Evolutionary conservation across 2,113 vertebrate species (phyloP).

Genomic region (Megalops atlanticus): DNA sequence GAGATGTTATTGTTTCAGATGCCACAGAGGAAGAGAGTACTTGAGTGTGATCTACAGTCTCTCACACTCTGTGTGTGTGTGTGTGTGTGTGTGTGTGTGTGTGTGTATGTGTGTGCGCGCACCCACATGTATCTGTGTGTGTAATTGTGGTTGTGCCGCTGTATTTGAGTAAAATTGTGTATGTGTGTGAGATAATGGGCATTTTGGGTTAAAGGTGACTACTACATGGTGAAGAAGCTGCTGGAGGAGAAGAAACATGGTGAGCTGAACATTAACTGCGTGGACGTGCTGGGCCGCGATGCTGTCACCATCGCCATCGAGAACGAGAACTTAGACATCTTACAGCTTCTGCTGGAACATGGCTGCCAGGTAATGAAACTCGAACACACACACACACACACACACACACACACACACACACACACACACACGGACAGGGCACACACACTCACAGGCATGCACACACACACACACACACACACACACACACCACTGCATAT

Average conservation of each 20-base stretch:
- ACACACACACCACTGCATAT: not conserved
- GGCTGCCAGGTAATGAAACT: conserved; percentile 86
- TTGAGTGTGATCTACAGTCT: conserved; percentile 30
- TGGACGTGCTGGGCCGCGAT: conserved; percentile 94
- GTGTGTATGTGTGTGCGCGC: not conserved
- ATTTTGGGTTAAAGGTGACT: conserved; percentile 79
- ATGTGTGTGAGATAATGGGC: conserved; percentile 4
- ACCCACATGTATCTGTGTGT: not conserved
- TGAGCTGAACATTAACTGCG: conserved; percentile 95
- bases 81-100: conserved; percentile 3
- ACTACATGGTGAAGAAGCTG: conserved; percentile 99
- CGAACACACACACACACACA: not conserved
- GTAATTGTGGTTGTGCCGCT: not conserved
- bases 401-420: not conserved
- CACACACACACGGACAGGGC: not conserved
- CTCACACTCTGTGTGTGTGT: not conserved
- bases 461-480: not conserved
- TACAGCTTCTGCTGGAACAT: conserved; percentile 92
- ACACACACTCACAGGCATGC: not conserved
- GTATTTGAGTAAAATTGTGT: not conserved
- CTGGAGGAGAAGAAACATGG: conserved; percentile 89
- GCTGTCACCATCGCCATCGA: conserved; percentile 96
- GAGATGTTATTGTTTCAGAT: conserved; percentile 61
- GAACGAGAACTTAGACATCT: conserved; percentile 96
- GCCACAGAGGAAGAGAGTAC: conserved; percentile 23